phyloP scores from a whole-genome alignment of 64 coral and sea anemone genomes.

The Montipora capricornis region DNA sequence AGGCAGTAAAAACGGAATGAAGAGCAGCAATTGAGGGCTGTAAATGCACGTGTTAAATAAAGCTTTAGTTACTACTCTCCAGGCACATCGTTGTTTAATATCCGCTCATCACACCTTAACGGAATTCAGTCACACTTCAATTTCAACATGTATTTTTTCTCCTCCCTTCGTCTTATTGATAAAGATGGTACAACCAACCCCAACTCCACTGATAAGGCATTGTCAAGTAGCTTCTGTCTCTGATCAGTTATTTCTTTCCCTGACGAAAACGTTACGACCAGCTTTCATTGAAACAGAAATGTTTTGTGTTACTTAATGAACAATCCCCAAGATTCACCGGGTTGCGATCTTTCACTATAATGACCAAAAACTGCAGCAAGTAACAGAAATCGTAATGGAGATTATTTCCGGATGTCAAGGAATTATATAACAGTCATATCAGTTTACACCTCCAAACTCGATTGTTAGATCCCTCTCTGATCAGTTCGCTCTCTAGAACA shows the following conservation, averaged over 20 bases:
- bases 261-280: background rate
- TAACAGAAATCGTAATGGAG: background rate
- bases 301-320: background rate
- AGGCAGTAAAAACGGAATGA: too few species aligned
- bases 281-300: background rate
- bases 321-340: background rate
- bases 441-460: too few species aligned
- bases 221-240: background rate
- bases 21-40: too few species aligned
- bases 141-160: too few species aligned
- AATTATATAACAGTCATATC: background rate
- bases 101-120: too few species aligned
- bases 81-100: too few species aligned
- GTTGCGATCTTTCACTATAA: background rate
- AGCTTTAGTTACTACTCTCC: too few species aligned
- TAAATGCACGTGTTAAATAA: too few species aligned
- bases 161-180: too few species aligned
- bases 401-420: background rate
- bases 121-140: too few species aligned
- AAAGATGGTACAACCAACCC: background rate
- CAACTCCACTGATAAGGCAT: background rate
- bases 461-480: too few species aligned
- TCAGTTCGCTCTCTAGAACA: too few species aligned
- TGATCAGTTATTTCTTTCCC: background rate
- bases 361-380: background rate